Percentiles rank a stretch among this genome's conserved stretches.
These are phyloP conservation scores for Eristalis arbustorum DNA, from an alignment of 2,888 invertebrate species.

Conservation along the genomic window DNA sequence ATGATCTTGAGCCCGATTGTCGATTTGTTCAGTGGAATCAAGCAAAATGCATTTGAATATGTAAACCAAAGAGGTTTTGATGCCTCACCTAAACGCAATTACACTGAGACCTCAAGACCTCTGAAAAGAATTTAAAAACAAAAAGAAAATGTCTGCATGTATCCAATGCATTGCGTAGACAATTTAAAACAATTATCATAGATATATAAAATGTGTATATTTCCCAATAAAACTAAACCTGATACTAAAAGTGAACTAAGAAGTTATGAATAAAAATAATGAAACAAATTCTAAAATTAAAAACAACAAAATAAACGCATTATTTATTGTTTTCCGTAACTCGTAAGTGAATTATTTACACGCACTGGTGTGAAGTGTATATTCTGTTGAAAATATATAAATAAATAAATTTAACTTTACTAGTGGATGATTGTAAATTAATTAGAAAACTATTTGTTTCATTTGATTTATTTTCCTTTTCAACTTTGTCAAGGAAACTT, in stretches of 20 bases:
- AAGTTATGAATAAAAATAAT: neutral
- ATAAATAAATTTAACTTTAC: neutral
- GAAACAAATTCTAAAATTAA: neutral
- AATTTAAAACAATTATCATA: neutral
- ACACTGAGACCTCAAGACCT: constrained; percentile 36
- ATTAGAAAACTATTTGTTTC: neutral
- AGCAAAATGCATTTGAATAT: constrained; percentile 7
- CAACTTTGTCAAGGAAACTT: neutral
- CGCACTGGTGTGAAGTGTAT: neutral
- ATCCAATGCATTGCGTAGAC: neutral
- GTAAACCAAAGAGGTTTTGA: constrained; percentile 32
- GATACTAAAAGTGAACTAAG: too few relatives aligned
- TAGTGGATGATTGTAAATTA: neutral
- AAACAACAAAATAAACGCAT: neutral
- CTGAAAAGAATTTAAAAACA: constrained; percentile 25
- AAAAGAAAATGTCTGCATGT: neutral
- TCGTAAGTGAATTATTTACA: neutral
- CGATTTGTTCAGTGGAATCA: constrained; percentile 73
- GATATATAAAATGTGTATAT: neutral
- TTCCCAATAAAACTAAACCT: neutral
- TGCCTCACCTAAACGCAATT: constrained; percentile 15
- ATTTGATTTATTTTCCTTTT: constrained; percentile 1
- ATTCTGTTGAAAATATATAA: neutral
- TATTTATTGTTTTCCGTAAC: neutral
- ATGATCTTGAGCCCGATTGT: constrained; percentile 80